Evolutionary conservation across 2,888 invertebrate genomes (phyloP), one percentile per base, ranked within the genome.

Genomic region (Caenorhabditis sp.): DNA sequence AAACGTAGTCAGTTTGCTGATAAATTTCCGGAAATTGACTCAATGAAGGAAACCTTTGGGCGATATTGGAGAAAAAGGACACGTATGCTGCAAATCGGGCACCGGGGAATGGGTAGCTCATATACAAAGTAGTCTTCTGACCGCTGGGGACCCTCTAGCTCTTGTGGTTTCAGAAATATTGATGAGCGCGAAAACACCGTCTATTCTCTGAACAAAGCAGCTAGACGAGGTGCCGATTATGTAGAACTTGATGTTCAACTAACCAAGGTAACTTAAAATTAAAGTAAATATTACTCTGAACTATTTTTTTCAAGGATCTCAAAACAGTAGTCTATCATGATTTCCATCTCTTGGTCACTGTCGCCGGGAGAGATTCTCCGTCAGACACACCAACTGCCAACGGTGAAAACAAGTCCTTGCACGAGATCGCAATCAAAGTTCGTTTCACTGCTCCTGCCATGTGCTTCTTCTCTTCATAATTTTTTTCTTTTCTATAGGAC

Each of bases 201-300:
- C 89, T 96, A 96, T 64, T 98, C 98, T 50, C 94, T 98, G 89
- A 96, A 96, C 92, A 95, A 95, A 88, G 98, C 98, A 62, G 96
- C 96, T 61, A 94, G 95, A 79, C 96, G 96, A 92, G 98, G 98
- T 82, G 98, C 98, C 80, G 98, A 99, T 92, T 95, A 96, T 94
- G 96, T 99, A 60, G 99, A 99, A 93, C 97, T 99, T 93, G 99
- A 99, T 94, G 98, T 99, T 26, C 98, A 98, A 92, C 93, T 99
- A 72, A 96, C 97, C 89, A 97, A 97, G 93, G 86, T 86, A 35
- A 24, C 26, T 28, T 58, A 13, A 9, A n/a, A n/a, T n/a, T n/a
- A n/a, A 6, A 32, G 32, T 32, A 32, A 4, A 32, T 32, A 32
- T 9, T 6, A 32, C 32, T 32, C 9, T 32, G 32, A 4, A 22